Base-by-base conservation (phyloP, 2,888 invertebrate genomes). In the Scaptomyza polygonia region DNA sequence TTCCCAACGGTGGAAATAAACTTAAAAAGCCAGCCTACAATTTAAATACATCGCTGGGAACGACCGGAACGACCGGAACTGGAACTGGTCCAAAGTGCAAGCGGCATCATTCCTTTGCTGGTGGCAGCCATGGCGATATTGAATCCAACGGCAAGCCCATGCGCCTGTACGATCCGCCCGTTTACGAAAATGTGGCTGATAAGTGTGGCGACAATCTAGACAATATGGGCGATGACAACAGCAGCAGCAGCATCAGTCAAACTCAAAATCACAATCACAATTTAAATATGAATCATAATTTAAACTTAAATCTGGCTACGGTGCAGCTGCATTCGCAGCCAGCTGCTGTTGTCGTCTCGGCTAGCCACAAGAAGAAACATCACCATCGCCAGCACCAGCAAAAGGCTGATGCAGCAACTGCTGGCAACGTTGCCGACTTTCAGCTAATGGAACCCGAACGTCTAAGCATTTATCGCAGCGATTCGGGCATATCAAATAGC, bases 151-250 rank as follows among this genome's bases (percentile, higher is more conserved):
- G 82, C 72, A 81, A 76, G 63, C 75, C 88, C 66, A 77, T 90
- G 81, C 90, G 89, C 74, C 89, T 89, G 77, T 91, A 90, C 69
- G 91, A 91, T 81, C 91, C 91, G 67, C 91, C 91, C 59, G 89
- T 92, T 64, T 94, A 94, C 89, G 94, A 95, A 89, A 94, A 95
- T 87, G 90, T 95, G 57, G 94, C 94, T 43, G 95, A 93, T 67
- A 94, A 94, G 89, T 88, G 86, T 62, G 81, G 16, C 48, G 82
- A 54, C 47, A 85, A 88, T 12, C 27, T 48, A 55, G 65, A 78
- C 39, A 53, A 66, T 36, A 36, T 81, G 56, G 77, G 77, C 56
- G 62, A 67, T 40, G 61, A 61, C 72, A 71, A 74, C 78, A 79
- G 68, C 74, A 67, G 44, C 67, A 73, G 65, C 76, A 67, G 43